Percentiles rank a stretch among this genome's conserved stretches.
phyloP scores from a whole-genome alignment of 2,888 invertebrate genomes.

The Drosophila tanythrix region DNA sequence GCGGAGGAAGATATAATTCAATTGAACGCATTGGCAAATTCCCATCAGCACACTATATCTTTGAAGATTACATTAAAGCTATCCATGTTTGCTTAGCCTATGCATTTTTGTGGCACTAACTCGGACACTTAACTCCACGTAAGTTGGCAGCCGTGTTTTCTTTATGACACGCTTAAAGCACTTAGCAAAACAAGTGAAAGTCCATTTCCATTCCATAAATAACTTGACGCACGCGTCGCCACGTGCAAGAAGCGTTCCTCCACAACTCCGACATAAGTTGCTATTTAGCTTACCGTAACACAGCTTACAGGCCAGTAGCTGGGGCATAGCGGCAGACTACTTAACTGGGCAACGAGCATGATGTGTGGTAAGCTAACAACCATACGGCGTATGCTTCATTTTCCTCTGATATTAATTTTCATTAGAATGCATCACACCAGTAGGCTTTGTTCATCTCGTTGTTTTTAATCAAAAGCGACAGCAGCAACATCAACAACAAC shows the following conservation, averaged over 20 bases:
- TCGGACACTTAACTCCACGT: not conserved
- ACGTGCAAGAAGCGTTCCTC: slow-evolving; percentile 34
- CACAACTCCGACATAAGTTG: slow-evolving; percentile 1
- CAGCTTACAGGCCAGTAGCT: slow-evolving; percentile 8
- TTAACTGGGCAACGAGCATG: not conserved
- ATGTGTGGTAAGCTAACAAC: not conserved
- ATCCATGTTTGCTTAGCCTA: not conserved
- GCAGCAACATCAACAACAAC: slow-evolving; percentile 10
- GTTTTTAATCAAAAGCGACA: slow-evolving; percentile 31
- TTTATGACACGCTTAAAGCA: slow-evolving; percentile 27
- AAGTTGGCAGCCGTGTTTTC: not conserved
- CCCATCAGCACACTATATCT: not conserved
- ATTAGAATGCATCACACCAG: slow-evolving; percentile 29
- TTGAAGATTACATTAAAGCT: not conserved
- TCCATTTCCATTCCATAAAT: slow-evolving; percentile 54
- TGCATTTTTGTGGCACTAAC: not conserved
- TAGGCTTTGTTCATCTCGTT: slow-evolving; percentile 6
- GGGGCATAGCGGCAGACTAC: not conserved
- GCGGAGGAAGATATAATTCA: not conserved
- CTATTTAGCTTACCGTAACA: slow-evolving; percentile 18
- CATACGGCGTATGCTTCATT: slow-evolving; percentile 31
- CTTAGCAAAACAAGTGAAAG: slow-evolving; percentile 47
- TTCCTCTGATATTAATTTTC: slow-evolving; percentile 40
- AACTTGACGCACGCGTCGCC: slow-evolving; percentile 41
- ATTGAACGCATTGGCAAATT: not conserved